Conservation (phyloP, 2,888 invertebrate genomes). For the Orthosia gracilis region DNA sequence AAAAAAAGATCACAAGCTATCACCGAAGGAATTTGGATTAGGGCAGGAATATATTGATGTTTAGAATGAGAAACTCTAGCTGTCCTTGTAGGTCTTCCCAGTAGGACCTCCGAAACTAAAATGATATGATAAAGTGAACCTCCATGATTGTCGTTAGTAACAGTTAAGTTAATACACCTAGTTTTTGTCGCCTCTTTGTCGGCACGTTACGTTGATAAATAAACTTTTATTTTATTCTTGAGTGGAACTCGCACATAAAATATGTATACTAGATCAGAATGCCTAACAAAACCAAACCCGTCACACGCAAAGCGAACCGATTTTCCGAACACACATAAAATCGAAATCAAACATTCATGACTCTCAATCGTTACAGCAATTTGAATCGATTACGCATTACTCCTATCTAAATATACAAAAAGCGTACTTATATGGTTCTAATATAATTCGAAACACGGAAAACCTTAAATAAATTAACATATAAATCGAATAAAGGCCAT, state of each 20-base stretch:
- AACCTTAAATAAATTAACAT: conserved; percentile 65
- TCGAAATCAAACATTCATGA: conserved; percentile 52
- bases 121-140: no score
- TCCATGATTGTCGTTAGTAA: no score
- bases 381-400: conserved; percentile 50
- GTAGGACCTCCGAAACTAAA: no score
- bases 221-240: not conserved
- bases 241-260: not conserved
- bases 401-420: conserved; percentile 56
- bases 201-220: no score
- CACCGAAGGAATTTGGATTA: no score
- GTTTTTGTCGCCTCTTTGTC: no score
- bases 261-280: conserved; percentile 2
- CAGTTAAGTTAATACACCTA: not conserved
- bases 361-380: conserved; percentile 38
- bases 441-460: conserved; percentile 58
- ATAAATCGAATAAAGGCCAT: conserved; percentile 62
- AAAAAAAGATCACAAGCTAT: no score
- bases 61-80: no score
- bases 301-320: conserved; percentile 22
- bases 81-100: no score
- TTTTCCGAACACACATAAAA: conserved; percentile 37
- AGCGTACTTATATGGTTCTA: conserved; percentile 49
- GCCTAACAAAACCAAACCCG: not conserved
- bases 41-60: no score